Conservation (phyloP, 2,888 invertebrate genomes). For the Cheilosia soror region DNA sequence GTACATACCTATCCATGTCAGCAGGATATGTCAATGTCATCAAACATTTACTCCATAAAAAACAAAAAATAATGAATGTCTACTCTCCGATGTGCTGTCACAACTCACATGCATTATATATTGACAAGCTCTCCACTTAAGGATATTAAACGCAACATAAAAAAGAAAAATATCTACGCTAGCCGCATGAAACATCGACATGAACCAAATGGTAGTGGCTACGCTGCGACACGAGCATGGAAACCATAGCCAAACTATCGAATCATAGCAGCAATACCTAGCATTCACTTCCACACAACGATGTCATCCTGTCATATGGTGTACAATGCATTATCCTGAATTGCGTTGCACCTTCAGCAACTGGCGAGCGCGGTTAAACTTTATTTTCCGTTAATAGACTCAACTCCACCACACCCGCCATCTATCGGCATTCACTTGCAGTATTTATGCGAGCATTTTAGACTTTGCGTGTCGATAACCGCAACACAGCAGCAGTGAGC, state of each 20-base stretch:
- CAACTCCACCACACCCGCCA: not conserved
- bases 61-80: not conserved
- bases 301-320: constrained; percentile 61
- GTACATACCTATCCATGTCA: constrained; percentile 13
- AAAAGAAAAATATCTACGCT: constrained; percentile 10
- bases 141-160: constrained; percentile 58
- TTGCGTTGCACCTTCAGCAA: constrained; percentile 64
- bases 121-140: constrained; percentile 70
- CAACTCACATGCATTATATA: constrained; percentile 59
- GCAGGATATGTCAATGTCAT: constrained; percentile 35
- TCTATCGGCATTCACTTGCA: constrained; percentile 41
- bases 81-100: constrained; percentile 20
- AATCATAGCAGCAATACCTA: constrained; percentile 22
- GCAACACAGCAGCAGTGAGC: constrained; percentile 30
- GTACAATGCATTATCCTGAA: constrained; percentile 58
- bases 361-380: constrained; percentile 52
- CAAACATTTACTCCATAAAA: constrained; percentile 18
- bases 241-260: not conserved
- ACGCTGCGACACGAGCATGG: not conserved
- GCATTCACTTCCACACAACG: constrained; percentile 18
- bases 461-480: constrained; percentile 64
- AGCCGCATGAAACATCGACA: constrained; percentile 27
- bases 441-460: constrained; percentile 43
- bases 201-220: constrained; percentile 19
- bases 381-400: constrained; percentile 66